These are phyloP conservation scores for Pteropus rufus DNA, from an alignment of 2,797 vertebrate genomes.

Conservation along the genomic window DNA sequence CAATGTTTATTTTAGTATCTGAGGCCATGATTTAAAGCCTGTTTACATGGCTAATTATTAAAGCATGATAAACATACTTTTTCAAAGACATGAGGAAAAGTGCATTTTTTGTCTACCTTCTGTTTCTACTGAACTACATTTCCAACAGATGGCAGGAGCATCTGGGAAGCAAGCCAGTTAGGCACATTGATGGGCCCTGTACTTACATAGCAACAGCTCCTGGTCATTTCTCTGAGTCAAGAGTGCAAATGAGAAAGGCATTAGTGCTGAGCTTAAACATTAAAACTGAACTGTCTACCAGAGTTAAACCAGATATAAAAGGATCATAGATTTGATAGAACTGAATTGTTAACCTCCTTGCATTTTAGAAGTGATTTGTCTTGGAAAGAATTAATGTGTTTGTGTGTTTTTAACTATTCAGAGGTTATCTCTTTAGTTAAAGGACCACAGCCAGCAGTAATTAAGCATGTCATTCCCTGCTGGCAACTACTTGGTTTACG, in stretches of 20 bases:
- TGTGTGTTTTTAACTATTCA: background rate
- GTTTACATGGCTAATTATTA: constrained; percentile 60
- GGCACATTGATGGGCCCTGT: constrained; percentile 8
- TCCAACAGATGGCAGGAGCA: constrained; percentile 73
- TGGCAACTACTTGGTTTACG: background rate
- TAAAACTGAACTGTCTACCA: background rate
- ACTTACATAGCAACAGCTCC: constrained; percentile 52
- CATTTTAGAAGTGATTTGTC: background rate
- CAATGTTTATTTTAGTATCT: constrained; percentile 18
- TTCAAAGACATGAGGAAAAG: constrained; percentile 39
- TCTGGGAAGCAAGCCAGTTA: constrained; percentile 62
- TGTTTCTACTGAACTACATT: constrained; percentile 59
- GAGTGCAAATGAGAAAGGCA: background rate
- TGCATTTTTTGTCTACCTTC: constrained; percentile 57
- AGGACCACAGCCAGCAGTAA: constrained; percentile 32
- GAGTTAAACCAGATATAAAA: background rate
- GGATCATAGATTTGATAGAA: background rate
- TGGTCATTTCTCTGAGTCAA: constrained; percentile 68
- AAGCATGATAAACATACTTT: constrained; percentile 49
- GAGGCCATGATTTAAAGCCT: constrained; percentile 36
- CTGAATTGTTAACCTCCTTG: background rate
- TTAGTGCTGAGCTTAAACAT: constrained; percentile 15
- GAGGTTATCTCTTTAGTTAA: background rate
- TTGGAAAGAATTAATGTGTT: background rate
- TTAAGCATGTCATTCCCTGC: constrained; percentile 49